Base-by-base conservation (phyloP, 2,113 vertebrate genomes). In the Promerops cafer region DNA sequence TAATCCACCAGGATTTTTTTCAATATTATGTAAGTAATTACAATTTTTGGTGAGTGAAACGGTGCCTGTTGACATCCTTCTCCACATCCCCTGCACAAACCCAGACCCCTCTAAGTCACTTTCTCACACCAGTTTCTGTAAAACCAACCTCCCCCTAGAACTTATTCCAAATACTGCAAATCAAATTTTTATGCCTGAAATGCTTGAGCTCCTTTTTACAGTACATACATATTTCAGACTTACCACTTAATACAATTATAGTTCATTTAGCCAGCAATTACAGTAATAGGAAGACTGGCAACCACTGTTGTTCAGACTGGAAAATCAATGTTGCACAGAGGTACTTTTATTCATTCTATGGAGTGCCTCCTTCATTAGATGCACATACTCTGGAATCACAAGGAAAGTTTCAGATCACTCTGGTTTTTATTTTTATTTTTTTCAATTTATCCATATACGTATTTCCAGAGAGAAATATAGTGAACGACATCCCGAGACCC, bases 241-340 rank as follows among this genome's bases (percentile, higher is more conserved):
- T 98, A 95, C 95, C 93, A 97, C 96, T 98, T 98, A 97, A 98
- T 98, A 97, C 89, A 97, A 98, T 98, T 98, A 98, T 95, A 98
- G 95, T 97, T 98, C 97, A 97, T 98, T 98, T 97, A 97, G 97
- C 93, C 94, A 98, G 97, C 97, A 98, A 98, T 98, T 98, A 98
- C 93, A 96, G 95, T 98, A 98, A 98, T 97, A 98, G 96, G 89
- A 97, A 97, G 97, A 97, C 88, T 98, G 98, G 97, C 95, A 98
- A 97, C 96, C 95, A 84, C 72, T 95, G 81, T 79, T 95, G 97
- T 96, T 98, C 93, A 95, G 92, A 60, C 94, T 97, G 92, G 96
- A 93, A 96, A 98, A 98, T 89, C 97, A 94, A 95, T 97, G 95
- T 59, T 78, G 77, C 88, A 92, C 56, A 85, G 82, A 93, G 79